Base-by-base conservation (phyloP, 2,113 vertebrate species). In the Emydura subglobosa region DNA sequence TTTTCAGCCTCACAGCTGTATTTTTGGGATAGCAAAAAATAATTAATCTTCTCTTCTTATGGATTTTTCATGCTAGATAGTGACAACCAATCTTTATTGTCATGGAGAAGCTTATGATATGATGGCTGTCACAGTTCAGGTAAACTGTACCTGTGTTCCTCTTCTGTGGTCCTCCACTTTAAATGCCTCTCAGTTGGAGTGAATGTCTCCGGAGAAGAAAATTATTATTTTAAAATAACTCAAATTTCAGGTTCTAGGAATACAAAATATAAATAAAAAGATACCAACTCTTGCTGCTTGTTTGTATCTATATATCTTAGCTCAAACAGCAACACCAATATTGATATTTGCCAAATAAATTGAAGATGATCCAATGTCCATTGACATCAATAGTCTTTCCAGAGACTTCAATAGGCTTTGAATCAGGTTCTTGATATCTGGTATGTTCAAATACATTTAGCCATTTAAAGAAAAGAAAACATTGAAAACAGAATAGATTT, bases 331-430 rank as follows among this genome's bases (percentile, higher is more conserved):
- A 82, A 22, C 7, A 7, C 54, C 39, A 54, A 82, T 79, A 86
- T 49, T 79, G 87, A 79, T 59, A 74, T 78, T 16, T 86, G 53
- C 12, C 34, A 65, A 65, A 31, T 4, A 86, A 89, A 80, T 5
- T 42, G 10, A 25, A 81, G 0, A 0, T n/a, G 29, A 85, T n/a
- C 6, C 11, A 76, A 50, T 5, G 53, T 5, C 81, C 82, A 44
- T 12, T 76, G 39, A 85, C 86, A 22, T 88, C 49, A 94, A 6
- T 85, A 91, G 84, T 59, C 29, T 92, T 88, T 90, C 86, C 47
- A 93, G 42, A 29, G 54, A 19, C 6, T 83, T 92, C 83, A 3
- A 21, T 57, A 44, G 24, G 1, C 65, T 85, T 91, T 88, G 31
- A 39, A 90, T 44, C 24, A 86, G 8, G 25, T 25, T 85, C 42